Percentiles rank a stretch among this genome's conserved stretches.
These are phyloP conservation scores for Drosophila ohnishii DNA, from an alignment of 1,140 invertebrate species.

Conservation along the genomic window DNA sequence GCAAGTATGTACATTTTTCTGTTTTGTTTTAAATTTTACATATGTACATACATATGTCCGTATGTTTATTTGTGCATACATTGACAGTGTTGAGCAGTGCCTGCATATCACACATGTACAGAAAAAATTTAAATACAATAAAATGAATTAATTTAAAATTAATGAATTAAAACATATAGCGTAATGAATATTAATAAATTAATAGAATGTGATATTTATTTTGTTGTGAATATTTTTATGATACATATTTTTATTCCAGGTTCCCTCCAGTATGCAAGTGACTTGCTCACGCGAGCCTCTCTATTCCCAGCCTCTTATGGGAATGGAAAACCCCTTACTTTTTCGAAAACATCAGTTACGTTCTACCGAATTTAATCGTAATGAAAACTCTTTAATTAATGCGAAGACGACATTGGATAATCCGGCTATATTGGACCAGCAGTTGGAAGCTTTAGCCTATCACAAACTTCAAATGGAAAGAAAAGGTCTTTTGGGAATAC, in stretches of 20 bases:
- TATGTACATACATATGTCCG: not conserved
- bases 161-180: no score
- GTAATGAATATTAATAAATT: not conserved
- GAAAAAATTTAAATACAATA: no score
- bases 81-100: not conserved
- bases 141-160: no score
- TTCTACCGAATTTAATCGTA: constrained; percentile 6
- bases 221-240: not conserved
- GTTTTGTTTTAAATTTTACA: not conserved
- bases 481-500: constrained; percentile 54
- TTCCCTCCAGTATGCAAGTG: constrained; percentile 72
- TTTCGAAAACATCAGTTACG: constrained; percentile 37
- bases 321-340: constrained; percentile 21
- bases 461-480: constrained; percentile 80
- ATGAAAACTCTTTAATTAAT: constrained; percentile 20
- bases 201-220: not conserved
- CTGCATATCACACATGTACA: not conserved
- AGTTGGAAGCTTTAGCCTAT: constrained; percentile 76
- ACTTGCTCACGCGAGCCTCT: constrained; percentile 82
- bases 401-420: constrained; percentile 71
- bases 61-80: not conserved
- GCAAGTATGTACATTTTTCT: constrained; percentile 37
- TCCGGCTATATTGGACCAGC: constrained; percentile 73
- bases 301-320: constrained; percentile 82
- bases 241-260: constrained; percentile 36